Conservation (phyloP, 2,797 vertebrate genomes). For the Poeciliopsis paucimaculata region DNA sequence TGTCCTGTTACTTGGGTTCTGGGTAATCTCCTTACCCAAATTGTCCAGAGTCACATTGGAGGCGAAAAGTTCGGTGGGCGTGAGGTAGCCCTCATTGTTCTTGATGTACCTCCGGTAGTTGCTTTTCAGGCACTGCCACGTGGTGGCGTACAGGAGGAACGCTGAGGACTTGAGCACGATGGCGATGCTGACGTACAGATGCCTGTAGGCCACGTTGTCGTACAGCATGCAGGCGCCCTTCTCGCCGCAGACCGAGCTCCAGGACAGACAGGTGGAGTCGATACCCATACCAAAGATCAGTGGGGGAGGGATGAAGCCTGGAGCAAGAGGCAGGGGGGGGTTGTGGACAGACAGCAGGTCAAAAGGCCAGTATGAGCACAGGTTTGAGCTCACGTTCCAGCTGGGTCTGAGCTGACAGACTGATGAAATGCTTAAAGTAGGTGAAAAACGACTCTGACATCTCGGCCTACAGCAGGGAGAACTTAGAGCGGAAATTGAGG, state of each 20-base stretch:
- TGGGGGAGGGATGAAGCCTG: conserved; percentile 98
- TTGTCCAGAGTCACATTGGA: conserved; percentile 97
- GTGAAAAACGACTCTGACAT: conserved; percentile 43
- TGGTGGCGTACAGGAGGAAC: conserved; percentile 94
- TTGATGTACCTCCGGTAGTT: conserved; percentile 98
- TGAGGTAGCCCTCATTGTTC: conserved; percentile 94
- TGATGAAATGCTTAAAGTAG: conserved; percentile 28
- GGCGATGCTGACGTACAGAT: conserved; percentile 96
- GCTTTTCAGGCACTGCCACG: conserved; percentile 95
- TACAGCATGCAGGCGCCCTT: conserved; percentile 94
- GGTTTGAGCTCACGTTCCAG: conserved; percentile 31
- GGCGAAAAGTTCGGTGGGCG: conserved; percentile 94
- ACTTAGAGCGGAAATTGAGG: background rate
- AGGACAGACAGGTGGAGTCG: conserved; percentile 97
- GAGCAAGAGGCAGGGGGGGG: conserved; percentile 3
- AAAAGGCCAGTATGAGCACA: conserved; percentile 41
- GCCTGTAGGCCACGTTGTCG: conserved; percentile 94
- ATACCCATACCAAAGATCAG: conserved; percentile 98
- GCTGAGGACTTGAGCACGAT: conserved; percentile 94
- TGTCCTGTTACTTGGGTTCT: conserved; percentile 89
- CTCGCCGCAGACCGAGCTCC: conserved; percentile 95
- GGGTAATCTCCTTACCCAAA: conserved; percentile 90
- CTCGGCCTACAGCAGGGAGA: conserved; percentile 6
- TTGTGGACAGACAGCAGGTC: conserved; percentile 47
- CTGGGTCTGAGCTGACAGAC: conserved; percentile 30